phyloP scores from a whole-genome alignment of 2,113 vertebrate genomes.

The human region DNA sequence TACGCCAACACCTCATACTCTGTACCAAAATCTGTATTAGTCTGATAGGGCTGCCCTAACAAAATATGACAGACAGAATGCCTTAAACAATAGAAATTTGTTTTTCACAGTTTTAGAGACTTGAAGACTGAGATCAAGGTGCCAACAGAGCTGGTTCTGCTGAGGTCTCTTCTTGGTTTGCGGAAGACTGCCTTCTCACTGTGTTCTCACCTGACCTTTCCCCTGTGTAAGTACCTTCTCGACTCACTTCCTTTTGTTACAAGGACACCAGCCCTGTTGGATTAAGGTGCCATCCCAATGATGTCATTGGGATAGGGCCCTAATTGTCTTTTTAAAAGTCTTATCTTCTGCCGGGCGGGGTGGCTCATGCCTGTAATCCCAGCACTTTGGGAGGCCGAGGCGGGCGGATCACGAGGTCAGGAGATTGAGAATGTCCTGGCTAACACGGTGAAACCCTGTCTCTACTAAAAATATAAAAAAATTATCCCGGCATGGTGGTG shows the following conservation, averaged over 20 bases:
- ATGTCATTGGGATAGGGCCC: neutral
- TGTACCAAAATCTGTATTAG: neutral
- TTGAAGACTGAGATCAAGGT: neutral
- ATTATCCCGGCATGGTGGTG: rapidly evolving
- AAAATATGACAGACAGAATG: too few relatives aligned
- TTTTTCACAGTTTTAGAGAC: neutral
- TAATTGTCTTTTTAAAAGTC: neutral
- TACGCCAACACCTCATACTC: neutral
- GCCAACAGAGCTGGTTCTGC: neutral
- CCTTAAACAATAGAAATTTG: neutral
- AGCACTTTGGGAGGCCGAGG: too few relatives aligned
- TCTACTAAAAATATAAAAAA: too few relatives aligned
- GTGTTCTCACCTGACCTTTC: neutral
- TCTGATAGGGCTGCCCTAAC: neutral
- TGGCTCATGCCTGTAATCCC: too few relatives aligned
- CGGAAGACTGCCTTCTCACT: neutral
- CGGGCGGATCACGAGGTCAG: too few relatives aligned
- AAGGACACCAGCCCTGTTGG: neutral
- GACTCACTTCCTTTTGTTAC: neutral
- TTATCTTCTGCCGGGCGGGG: too few relatives aligned
- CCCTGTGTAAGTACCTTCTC: neutral
- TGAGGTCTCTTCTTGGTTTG: neutral
- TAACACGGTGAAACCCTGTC: too few relatives aligned
- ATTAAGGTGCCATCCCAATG: neutral
- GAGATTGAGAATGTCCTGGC: too few relatives aligned